Percentiles rank a stretch among this genome's conserved stretches.
Evolutionary conservation across 2,797 vertebrate genomes (phyloP).

Genomic region (Sus cebifrons): DNA sequence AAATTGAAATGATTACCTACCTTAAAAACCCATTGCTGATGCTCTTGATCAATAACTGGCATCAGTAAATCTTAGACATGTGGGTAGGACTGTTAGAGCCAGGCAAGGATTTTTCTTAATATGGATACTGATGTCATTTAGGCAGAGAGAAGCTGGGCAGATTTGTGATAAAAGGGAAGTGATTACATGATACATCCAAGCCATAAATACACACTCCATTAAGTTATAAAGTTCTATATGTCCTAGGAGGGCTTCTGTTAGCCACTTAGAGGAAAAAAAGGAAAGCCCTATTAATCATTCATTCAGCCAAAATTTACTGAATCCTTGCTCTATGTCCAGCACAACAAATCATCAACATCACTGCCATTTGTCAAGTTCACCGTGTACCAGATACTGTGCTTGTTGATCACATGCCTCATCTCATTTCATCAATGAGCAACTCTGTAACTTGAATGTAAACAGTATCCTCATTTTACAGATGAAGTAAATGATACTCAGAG

Average conservation of each 20-base stretch:
- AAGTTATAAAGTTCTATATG: slow-evolving; percentile 57
- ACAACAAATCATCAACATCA: too few species aligned
- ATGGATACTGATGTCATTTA: slow-evolving; percentile 46
- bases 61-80: slow-evolving; percentile 69
- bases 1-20: slow-evolving; percentile 30
- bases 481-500: background rate
- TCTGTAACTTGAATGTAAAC: background rate
- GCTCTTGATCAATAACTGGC: slow-evolving; percentile 71
- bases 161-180: slow-evolving; percentile 33
- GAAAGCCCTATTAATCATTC: slow-evolving; percentile 42
- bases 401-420: too few species aligned
- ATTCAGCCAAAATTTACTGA: background rate
- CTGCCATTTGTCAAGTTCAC: background rate
- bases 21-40: slow-evolving; percentile 69
- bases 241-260: slow-evolving; percentile 56
- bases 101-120: slow-evolving; percentile 70
- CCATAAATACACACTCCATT: slow-evolving; percentile 68
- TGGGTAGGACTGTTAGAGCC: slow-evolving; percentile 66
- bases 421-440: background rate
- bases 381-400: background rate
- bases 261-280: background rate
- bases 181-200: slow-evolving; percentile 51
- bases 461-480: background rate
- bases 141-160: slow-evolving; percentile 18
- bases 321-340: background rate